phyloP scores from a whole-genome alignment of 2,888 invertebrate species.

The Lithophane semibrunnea region DNA sequence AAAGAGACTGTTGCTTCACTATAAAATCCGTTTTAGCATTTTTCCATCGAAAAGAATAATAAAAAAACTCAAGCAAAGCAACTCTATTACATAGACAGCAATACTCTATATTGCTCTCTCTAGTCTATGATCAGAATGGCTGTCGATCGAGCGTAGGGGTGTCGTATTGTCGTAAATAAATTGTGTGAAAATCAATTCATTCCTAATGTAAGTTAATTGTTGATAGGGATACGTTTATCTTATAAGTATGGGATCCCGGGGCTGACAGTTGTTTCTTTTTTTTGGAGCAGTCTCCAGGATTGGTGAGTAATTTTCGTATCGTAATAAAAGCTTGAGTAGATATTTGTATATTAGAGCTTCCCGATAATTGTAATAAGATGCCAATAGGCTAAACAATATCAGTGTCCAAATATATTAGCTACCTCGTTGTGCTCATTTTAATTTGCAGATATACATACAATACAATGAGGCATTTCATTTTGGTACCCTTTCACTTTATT shows the following conservation, averaged over 20 bases:
- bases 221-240: conserved; percentile 66
- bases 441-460: conserved; percentile 45
- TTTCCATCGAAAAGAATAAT: neutral
- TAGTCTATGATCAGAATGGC: conserved; percentile 78
- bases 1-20: neutral
- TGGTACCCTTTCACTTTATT: conserved; percentile 89
- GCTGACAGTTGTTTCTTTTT: conserved; percentile 75
- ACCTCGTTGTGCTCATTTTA: conserved; percentile 9
- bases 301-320: conserved; percentile 80
- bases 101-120: conserved; percentile 4
- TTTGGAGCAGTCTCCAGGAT: conserved; percentile 78
- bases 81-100: neutral
- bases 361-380: conserved; percentile 59
- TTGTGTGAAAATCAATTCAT: conserved; percentile 74
- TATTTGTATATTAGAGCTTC: conserved; percentile 69
- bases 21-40: neutral
- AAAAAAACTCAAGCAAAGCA: neutral
- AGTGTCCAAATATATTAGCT: conserved; percentile 17
- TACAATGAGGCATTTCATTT: conserved; percentile 75
- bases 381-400: conserved; percentile 41
- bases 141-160: conserved; percentile 83
- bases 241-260: conserved; percentile 82
- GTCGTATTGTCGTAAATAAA: conserved; percentile 79
- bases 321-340: conserved; percentile 71
- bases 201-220: conserved; percentile 74